A percentile compares a stretch with the other conserved stretches of the same genome.
These are phyloP conservation scores for Paramisgurnus dabryanus DNA, from an alignment of 2,113 vertebrate species.

Conservation along the genomic window DNA sequence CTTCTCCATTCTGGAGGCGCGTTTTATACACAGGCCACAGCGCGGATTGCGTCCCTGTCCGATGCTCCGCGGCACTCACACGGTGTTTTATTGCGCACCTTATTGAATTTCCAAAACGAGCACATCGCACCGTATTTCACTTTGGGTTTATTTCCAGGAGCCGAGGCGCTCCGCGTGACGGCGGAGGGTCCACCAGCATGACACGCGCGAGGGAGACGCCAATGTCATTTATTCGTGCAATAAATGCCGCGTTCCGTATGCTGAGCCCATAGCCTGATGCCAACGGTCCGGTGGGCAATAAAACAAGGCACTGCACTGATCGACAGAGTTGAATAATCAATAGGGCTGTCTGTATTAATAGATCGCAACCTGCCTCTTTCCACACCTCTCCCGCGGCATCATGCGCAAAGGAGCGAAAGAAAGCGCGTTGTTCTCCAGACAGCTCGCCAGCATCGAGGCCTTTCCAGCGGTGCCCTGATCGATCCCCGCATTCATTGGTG, in stretches of 20 bases:
- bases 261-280: conserved; percentile 30
- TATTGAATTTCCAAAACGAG: conserved; percentile 48
- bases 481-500: conserved; percentile 35
- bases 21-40: conserved; percentile 54
- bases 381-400: conserved; percentile 22
- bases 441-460: conserved; percentile 12
- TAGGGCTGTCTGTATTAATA: conserved; percentile 26
- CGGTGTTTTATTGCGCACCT: conserved; percentile 52
- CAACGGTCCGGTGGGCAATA: conserved; percentile 3
- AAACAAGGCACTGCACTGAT: conserved; percentile 19
- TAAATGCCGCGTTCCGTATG: conserved; percentile 7
- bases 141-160: conserved; percentile 5
- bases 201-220: conserved; percentile 19
- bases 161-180: conserved; percentile 33
- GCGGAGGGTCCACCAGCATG: conserved; percentile 36
- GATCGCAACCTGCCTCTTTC: conserved; percentile 27
- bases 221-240: conserved; percentile 38
- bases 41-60: conserved; percentile 29
- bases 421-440: conserved; percentile 16
- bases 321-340: conserved; percentile 14
- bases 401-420: conserved; percentile 5
- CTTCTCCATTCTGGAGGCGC: conserved; percentile 74
- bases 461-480: conserved; percentile 13
- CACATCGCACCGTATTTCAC: conserved; percentile 43
- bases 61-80: conserved; percentile 29